Evolutionary conservation across 2,797 vertebrate species (phyloP).

Genomic region (Kryptopterus vitreolus): DNA sequence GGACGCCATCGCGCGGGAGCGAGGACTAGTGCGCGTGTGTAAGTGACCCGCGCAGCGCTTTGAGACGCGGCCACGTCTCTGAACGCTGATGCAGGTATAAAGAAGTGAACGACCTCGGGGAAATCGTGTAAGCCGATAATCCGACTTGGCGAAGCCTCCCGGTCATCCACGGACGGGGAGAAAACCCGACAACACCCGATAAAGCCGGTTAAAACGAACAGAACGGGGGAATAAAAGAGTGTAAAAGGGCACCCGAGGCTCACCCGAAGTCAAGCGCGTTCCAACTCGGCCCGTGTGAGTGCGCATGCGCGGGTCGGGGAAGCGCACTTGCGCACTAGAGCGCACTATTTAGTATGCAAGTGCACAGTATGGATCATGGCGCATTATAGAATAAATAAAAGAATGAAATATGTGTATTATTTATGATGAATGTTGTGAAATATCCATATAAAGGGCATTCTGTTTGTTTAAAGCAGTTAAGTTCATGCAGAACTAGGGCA

Average conservation of each 20-base stretch:
- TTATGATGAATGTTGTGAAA: not conserved
- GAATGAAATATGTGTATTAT: not conserved
- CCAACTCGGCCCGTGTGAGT: conserved; percentile 55
- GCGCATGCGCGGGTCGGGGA: no score
- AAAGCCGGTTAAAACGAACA: not conserved
- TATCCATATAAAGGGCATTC: no score
- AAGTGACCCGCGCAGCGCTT: not conserved
- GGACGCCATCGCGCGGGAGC: no score
- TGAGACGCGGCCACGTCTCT: conserved; percentile 49
- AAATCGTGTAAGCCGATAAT: conserved; percentile 77
- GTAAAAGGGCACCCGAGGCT: not conserved
- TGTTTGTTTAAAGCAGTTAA: no score
- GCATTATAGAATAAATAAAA: no score
- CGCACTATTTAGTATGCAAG: not conserved
- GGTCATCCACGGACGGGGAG: conserved; percentile 42
- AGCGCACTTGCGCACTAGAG: conserved; percentile 20
- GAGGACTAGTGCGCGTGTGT: not conserved
- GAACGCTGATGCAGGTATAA: conserved; percentile 54
- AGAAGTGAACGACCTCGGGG: conserved; percentile 69
- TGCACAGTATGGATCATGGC: not conserved
- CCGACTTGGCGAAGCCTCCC: conserved; percentile 58
- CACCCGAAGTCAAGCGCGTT: conserved; percentile 58
- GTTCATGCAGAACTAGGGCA: no score
- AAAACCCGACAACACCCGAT: not conserved
- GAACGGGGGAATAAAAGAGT: not conserved